These are phyloP conservation scores for Heliornis fulica DNA, from an alignment of 2,113 vertebrate species.

Conservation along the genomic window DNA sequence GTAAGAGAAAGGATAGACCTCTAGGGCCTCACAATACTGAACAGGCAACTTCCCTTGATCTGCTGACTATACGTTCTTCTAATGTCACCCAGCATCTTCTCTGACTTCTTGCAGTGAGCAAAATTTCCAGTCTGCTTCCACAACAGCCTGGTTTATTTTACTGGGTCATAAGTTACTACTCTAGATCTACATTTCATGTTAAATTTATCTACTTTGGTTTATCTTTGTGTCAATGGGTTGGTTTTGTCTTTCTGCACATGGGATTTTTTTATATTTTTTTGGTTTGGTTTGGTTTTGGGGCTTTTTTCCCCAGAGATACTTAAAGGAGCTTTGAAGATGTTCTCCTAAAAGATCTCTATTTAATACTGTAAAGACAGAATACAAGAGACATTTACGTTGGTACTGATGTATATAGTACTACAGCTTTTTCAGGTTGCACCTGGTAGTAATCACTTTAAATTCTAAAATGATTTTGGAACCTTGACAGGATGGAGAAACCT, in stretches of 20 bases:
- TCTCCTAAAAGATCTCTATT: not conserved
- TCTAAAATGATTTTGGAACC: not conserved
- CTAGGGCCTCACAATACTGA: not conserved
- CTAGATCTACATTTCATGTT: not conserved
- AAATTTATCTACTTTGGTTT: not conserved
- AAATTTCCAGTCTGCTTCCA: not conserved
- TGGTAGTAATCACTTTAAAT: not conserved
- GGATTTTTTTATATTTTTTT: too few species aligned
- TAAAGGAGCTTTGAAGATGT: not conserved
- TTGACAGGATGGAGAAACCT: not conserved
- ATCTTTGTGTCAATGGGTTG: not conserved
- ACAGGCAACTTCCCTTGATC: not conserved
- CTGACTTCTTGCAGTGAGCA: not conserved
- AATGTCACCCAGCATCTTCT: not conserved
- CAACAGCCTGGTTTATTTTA: not conserved
- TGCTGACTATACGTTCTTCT: not conserved
- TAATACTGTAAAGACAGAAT: rapidly evolving
- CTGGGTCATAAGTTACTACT: not conserved
- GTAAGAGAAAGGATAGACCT: not conserved
- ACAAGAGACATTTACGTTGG: not conserved
- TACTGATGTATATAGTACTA: not conserved
- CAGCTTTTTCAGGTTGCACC: not conserved
- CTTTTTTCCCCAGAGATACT: not conserved
- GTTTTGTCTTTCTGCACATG: not conserved
- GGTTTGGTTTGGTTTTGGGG: too few species aligned